Percentiles rank a stretch among this genome's conserved stretches.
These are phyloP conservation scores for Gymnobelideus leadbeateri DNA, from an alignment of 2,113 vertebrate genomes.

Conservation along the genomic window DNA sequence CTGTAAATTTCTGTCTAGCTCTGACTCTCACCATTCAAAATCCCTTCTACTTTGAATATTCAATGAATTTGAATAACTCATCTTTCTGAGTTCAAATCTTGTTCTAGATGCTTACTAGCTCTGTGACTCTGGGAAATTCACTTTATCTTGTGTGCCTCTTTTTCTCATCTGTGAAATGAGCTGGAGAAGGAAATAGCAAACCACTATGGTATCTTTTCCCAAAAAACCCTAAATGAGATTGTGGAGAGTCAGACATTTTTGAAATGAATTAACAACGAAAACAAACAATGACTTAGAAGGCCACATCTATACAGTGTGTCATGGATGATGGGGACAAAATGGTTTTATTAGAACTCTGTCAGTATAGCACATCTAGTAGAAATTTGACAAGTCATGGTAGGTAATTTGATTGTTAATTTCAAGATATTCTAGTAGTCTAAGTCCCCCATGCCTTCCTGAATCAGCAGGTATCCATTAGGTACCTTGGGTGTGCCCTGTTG, in stretches of 20 bases:
- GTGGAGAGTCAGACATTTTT: too few species aligned
- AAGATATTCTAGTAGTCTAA: neutral
- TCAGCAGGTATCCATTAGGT: neutral
- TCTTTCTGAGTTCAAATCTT: neutral
- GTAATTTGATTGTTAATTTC: neutral
- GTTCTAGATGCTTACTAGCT: neutral
- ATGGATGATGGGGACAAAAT: neutral
- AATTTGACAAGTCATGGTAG: neutral
- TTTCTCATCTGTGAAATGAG: constrained; percentile 52
- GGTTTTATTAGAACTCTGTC: neutral
- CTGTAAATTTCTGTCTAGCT: too few species aligned
- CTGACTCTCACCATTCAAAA: neutral
- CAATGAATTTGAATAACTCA: neutral
- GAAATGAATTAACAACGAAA: neutral
- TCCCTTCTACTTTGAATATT: neutral
- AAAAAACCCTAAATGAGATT: too few species aligned
- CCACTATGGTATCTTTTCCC: neutral
- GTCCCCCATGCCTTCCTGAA: neutral
- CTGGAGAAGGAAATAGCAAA: neutral
- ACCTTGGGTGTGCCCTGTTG: neutral
- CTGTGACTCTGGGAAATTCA: neutral
- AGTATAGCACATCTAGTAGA: neutral
- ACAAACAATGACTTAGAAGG: neutral
- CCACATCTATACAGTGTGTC: neutral
- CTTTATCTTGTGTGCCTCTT: neutral